A percentile compares a stretch with the other conserved stretches of the same genome.
These are phyloP conservation scores for Myotis davidii DNA, from an alignment of 2,113 vertebrate species.

Conservation along the genomic window DNA sequence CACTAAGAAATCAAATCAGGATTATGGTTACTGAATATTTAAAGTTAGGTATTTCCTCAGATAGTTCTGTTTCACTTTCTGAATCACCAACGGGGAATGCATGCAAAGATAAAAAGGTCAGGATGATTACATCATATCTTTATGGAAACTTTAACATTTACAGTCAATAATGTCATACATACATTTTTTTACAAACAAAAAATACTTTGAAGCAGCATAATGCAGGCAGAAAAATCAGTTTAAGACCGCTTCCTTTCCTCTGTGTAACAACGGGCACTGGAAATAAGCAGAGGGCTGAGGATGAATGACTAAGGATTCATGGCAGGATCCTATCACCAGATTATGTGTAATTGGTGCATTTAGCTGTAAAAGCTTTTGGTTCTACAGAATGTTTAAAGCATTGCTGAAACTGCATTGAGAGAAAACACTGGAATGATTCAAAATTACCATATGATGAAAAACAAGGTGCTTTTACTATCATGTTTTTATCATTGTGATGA, in stretches of 20 bases:
- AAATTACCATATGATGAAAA: conserved; percentile 54
- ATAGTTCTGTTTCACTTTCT: not conserved
- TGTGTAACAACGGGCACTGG: conserved; percentile 35
- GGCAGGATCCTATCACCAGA: conserved; percentile 62
- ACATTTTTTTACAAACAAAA: conserved; percentile 23
- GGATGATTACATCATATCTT: not conserved
- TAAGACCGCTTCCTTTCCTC: conserved; percentile 7
- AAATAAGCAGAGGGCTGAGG: conserved; percentile 67
- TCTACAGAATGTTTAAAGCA: conserved; percentile 54
- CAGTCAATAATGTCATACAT: not conserved
- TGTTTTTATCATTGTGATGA: not conserved
- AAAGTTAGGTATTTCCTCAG: not conserved
- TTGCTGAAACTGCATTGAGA: conserved; percentile 27
- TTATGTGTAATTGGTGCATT: conserved; percentile 76
- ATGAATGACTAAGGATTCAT: conserved; percentile 70
- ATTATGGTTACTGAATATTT: not conserved
- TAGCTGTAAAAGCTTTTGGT: conserved; percentile 74
- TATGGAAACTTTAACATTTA: conserved; percentile 34
- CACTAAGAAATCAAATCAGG: not conserved
- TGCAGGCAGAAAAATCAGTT: not conserved
- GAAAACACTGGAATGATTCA: conserved; percentile 26
- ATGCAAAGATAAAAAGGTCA: not conserved
- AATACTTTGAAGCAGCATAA: conserved; percentile 12
- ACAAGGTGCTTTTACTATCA: conserved; percentile 22
- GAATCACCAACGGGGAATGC: not conserved